These are phyloP conservation scores for Nemotelus nigrinus DNA, from an alignment of 2,888 invertebrate genomes.

Conservation along the genomic window DNA sequence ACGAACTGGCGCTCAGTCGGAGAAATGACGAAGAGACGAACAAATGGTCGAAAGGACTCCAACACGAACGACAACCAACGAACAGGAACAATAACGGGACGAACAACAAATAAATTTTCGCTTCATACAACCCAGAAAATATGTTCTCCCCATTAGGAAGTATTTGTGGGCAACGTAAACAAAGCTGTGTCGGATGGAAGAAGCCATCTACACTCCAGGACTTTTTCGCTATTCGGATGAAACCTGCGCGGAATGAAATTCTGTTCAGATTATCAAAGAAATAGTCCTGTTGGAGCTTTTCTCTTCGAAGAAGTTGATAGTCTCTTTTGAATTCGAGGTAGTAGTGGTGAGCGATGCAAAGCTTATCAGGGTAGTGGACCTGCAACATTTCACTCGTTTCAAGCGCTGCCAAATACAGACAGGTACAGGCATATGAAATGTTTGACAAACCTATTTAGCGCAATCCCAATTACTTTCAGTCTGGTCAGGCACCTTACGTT, in stretches of 20 bases:
- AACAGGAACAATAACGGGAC: slow-evolving; percentile 38
- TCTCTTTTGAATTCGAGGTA: slow-evolving; percentile 6
- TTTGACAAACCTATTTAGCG: slow-evolving; percentile 15
- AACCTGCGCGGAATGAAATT: slow-evolving; percentile 17
- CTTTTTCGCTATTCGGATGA: background rate
- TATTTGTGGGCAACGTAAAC: slow-evolving; percentile 29
- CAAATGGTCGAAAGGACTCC: background rate
- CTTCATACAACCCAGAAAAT: slow-evolving; percentile 39
- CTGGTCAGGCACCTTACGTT: slow-evolving; percentile 25
- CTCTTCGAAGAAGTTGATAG: background rate
- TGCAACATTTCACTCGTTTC: too few relatives aligned
- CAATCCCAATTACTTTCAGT: slow-evolving; percentile 33
- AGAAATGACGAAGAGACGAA: background rate
- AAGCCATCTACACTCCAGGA: background rate
- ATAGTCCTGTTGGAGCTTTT: background rate
- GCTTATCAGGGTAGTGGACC: background rate
- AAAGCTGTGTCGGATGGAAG: background rate
- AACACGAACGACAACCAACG: slow-evolving; percentile 37
- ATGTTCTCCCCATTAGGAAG: slow-evolving; percentile 38
- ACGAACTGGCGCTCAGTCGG: background rate
- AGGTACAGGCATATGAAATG: background rate
- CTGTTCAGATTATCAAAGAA: background rate
- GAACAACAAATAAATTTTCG: slow-evolving; percentile 46
- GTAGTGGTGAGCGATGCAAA: background rate
- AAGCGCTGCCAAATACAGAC: background rate